These are phyloP conservation scores for Eremophila alpestris DNA, from an alignment of 2,797 vertebrate genomes.

Conservation along the genomic window DNA sequence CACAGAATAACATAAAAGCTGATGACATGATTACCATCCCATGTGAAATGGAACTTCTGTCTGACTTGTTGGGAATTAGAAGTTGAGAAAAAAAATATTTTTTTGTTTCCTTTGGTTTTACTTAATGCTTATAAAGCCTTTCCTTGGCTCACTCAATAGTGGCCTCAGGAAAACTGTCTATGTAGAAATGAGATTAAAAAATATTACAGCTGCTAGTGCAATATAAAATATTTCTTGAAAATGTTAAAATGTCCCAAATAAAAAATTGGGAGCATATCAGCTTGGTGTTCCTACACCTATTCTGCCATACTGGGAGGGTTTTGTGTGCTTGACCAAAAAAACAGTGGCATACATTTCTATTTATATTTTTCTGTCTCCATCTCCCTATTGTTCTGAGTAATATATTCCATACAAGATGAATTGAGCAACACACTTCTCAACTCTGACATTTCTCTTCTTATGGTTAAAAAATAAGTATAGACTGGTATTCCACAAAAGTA, in stretches of 20 bases:
- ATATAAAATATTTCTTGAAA: background rate
- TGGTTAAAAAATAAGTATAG: constrained; percentile 54
- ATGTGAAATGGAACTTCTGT: background rate
- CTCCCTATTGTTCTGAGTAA: constrained; percentile 11
- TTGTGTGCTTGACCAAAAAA: background rate
- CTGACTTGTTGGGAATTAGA: background rate
- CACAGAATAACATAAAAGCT: background rate
- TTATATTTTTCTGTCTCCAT: background rate
- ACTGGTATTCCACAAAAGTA: constrained; percentile 41
- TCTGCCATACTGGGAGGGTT: background rate
- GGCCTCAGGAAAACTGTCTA: background rate
- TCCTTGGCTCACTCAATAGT: background rate
- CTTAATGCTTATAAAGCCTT: background rate
- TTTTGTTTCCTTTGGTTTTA: background rate
- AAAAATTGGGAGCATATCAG: background rate
- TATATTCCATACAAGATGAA: background rate
- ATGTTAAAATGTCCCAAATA: background rate
- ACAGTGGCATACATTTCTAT: background rate
- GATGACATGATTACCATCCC: background rate
- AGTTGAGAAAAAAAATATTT: background rate
- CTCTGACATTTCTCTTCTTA: constrained; percentile 28
- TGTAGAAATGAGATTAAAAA: background rate
- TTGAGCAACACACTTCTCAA: background rate
- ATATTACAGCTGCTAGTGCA: background rate
- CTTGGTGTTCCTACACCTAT: background rate